These are phyloP conservation scores for Ectemnius continuus DNA, from an alignment of 2,888 invertebrate genomes.

Conservation along the genomic window DNA sequence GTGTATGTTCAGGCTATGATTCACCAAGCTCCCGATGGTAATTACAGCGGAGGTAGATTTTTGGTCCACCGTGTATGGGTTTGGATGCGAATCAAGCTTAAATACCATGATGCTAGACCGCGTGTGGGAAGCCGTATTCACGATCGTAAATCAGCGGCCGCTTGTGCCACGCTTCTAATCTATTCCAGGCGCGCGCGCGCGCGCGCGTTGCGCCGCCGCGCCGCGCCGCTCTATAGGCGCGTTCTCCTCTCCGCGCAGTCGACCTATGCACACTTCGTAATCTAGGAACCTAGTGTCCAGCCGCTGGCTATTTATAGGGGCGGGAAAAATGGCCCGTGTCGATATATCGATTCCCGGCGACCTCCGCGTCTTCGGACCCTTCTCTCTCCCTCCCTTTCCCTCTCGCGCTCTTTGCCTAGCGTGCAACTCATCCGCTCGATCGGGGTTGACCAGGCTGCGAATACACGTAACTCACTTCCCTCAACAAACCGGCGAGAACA, in stretches of 20 bases:
- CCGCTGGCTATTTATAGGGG: conserved; percentile 61
- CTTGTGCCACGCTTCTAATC: conserved; percentile 52
- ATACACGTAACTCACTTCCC: no score
- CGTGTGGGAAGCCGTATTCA: conserved; percentile 54
- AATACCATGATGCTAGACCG: conserved; percentile 36
- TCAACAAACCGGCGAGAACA: no score
- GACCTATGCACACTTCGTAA: conserved; percentile 27
- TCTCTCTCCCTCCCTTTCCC: no score
- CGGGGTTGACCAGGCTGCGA: not conserved
- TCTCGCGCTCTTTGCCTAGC: not conserved
- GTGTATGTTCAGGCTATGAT: no score
- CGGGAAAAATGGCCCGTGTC: conserved; percentile 64
- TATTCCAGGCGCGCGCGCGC: conserved; percentile 42
- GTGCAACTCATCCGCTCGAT: not conserved
- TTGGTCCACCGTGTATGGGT: conserved; percentile 10
- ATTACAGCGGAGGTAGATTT: not conserved
- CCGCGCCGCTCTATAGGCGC: conserved; percentile 36
- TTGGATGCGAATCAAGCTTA: conserved; percentile 38
- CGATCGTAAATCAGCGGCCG: conserved; percentile 58
- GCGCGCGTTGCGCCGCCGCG: no score
- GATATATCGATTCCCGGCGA: conserved; percentile 62
- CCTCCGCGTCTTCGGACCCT: conserved; percentile 49
- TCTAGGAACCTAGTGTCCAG: conserved; percentile 58
- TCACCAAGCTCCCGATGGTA: no score
- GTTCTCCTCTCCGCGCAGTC: no score